phyloP scores from a whole-genome alignment of 2,888 invertebrate species.

The Catonia carolina region DNA sequence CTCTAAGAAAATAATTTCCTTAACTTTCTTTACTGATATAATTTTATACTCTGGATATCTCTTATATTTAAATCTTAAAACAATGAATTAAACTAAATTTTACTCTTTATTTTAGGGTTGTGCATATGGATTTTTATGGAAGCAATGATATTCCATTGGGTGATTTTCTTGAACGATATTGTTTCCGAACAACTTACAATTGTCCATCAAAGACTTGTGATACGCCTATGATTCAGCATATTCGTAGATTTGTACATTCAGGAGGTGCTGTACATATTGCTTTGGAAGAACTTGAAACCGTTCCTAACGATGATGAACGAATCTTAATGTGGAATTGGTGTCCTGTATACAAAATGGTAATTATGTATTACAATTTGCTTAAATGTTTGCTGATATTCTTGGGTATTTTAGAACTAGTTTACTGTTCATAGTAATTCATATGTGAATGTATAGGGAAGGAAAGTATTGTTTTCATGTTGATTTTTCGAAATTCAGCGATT shows the following conservation, averaged over 20 bases:
- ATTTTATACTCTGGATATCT: too few relatives aligned
- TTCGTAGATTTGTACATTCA: slow-evolving; percentile 84
- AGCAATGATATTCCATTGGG: slow-evolving; percentile 92
- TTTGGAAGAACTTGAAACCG: slow-evolving; percentile 47
- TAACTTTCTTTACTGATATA: too few relatives aligned
- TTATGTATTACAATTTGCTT: slow-evolving; percentile 21
- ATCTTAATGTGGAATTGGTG: slow-evolving; percentile 84
- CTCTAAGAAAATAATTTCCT: too few relatives aligned
- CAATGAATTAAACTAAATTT: too few relatives aligned
- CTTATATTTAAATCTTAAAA: too few relatives aligned
- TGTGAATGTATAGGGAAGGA: too few relatives aligned
- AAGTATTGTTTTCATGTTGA: background rate
- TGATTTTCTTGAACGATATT: slow-evolving; percentile 87
- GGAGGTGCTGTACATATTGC: slow-evolving; percentile 79
- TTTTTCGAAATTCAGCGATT: too few relatives aligned
- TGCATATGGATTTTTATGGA: slow-evolving; percentile 93
- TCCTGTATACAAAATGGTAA: slow-evolving; percentile 54
- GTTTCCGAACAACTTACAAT: slow-evolving; percentile 75
- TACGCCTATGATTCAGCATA: slow-evolving; percentile 79
- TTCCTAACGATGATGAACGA: slow-evolving; percentile 35
- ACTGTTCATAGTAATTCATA: background rate
- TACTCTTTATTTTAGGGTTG: slow-evolving; percentile 54
- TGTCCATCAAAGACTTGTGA: slow-evolving; percentile 76
- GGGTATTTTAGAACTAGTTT: too few relatives aligned
- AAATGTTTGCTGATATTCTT: too few relatives aligned